Evolutionary conservation across 2,797 vertebrate species (phyloP).

Genomic region (Meriones psammophilus): DNA sequence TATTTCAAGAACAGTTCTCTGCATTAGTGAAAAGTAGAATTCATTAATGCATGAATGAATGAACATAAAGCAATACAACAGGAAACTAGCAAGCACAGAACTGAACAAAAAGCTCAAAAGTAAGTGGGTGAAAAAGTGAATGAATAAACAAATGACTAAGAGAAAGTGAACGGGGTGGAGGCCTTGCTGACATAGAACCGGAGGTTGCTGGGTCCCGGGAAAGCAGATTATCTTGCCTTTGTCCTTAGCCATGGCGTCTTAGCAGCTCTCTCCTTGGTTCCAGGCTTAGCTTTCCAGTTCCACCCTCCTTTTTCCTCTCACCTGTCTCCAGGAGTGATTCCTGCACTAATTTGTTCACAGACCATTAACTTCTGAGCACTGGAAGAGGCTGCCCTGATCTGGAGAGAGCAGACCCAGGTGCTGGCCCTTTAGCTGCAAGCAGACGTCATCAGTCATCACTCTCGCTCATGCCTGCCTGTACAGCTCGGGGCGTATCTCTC

Average conservation of each 20-base stretch:
- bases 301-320: slow-evolving; percentile 79
- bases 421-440: not conserved
- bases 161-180: not conserved
- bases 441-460: slow-evolving; percentile 44
- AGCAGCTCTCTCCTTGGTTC: not conserved
- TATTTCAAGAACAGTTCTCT: not conserved
- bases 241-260: slow-evolving; percentile 68
- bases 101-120: not conserved
- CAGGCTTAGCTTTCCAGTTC: fast-evolving
- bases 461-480: not conserved
- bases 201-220: not conserved
- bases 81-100: not conserved
- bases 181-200: not conserved
- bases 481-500: slow-evolving; percentile 69
- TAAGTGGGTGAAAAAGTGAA: not conserved
- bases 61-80: not conserved
- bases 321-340: slow-evolving; percentile 84
- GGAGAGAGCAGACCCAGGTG: slow-evolving; percentile 58
- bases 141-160: not conserved
- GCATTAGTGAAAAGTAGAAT: not conserved
- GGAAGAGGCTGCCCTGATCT: slow-evolving; percentile 52
- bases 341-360: slow-evolving; percentile 85
- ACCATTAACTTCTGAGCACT: slow-evolving; percentile 84
- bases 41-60: not conserved
- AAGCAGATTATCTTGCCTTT: not conserved